Evolutionary conservation across 2,113 vertebrate genomes (phyloP).

Genomic region (Corythornis vintsioides): DNA sequence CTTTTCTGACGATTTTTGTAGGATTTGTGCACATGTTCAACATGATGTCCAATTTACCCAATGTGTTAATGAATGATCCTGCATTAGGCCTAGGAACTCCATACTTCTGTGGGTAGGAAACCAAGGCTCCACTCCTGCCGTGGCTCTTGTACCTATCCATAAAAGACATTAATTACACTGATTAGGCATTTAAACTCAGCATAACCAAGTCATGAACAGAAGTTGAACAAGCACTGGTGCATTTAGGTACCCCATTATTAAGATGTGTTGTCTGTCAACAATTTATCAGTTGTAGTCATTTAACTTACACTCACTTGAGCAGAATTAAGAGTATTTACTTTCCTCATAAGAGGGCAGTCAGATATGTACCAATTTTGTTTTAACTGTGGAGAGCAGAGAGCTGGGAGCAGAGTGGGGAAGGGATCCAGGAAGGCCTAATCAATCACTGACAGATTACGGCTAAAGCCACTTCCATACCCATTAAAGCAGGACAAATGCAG

Average conservation of each 20-base stretch:
- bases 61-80: conserved; percentile 58
- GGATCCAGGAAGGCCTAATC: conserved; percentile 94
- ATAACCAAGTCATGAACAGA: neutral
- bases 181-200: conserved; percentile 65
- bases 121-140: conserved; percentile 20
- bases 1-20: conserved; percentile 38
- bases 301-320: conserved; percentile 81
- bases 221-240: conserved; percentile 39
- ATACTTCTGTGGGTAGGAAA: conserved; percentile 52
- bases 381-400: conserved; percentile 83
- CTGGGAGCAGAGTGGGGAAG: conserved; percentile 77
- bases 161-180: conserved; percentile 64
- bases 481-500: conserved; percentile 99
- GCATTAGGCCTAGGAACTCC: conserved; percentile 40
- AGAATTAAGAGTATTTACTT: conserved; percentile 92
- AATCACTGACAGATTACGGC: conserved; percentile 99
- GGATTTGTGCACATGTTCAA: conserved; percentile 62
- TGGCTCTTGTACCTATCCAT: conserved; percentile 47
- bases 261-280: conserved; percentile 69
- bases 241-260: conserved; percentile 9
- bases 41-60: conserved; percentile 68
- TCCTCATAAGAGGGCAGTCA: conserved; percentile 89
- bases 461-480: conserved; percentile 99
- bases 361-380: conserved; percentile 89
- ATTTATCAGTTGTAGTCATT: conserved; percentile 75